Evolutionary conservation across 2,797 vertebrate genomes (phyloP), one percentile per base, ranked within the genome.

Genomic region (Cirrhinus mrigala): DNA sequence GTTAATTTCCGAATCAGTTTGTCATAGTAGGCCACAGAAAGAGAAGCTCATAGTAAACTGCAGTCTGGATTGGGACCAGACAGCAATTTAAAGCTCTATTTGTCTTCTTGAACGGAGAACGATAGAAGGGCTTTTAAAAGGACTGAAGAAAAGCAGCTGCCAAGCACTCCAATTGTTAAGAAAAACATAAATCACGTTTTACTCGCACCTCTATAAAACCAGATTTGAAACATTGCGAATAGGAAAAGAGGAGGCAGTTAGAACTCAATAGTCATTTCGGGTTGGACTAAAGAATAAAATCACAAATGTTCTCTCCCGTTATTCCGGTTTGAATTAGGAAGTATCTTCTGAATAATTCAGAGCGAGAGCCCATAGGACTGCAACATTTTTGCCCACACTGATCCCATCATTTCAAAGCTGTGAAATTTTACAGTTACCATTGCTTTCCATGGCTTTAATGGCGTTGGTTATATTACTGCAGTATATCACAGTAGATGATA

Each of bases 141-240:
- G 56, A 81, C 70, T 9, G 60, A 33, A 69, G 40, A 87, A 87
- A 83, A 85, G 64, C 82, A 85, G 56, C 79, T 87, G 90, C 58
- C 84, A 73, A 84, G 83, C 69, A 44, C 60, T 86, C 73, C 50
- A 83, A 69, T 64, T 81, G 75, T 86, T 86, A 37, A 85, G 83
- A 87, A 87, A 85, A 62, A 79, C 76, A 86, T 91, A 87, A 87
- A 90, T 89, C 87, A 86, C 22, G 75, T 88, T 90, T 90, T 54
- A 79, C 69, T 85, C 50, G 14, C 85, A 85, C 70, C 70, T 54
- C 80, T 77, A 84, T 85, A 90, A 89, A 88, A 79, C 64, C 79
- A 56, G 24, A 81, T 86, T 70, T 77, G 75, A 88, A 84, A 88
- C 82, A 79, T 71, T 70, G 73, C 1, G 62, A 66, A 60, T 64